Conservation (phyloP, 2,888 invertebrate genomes). For the Tanytarsus gracilentus region DNA sequence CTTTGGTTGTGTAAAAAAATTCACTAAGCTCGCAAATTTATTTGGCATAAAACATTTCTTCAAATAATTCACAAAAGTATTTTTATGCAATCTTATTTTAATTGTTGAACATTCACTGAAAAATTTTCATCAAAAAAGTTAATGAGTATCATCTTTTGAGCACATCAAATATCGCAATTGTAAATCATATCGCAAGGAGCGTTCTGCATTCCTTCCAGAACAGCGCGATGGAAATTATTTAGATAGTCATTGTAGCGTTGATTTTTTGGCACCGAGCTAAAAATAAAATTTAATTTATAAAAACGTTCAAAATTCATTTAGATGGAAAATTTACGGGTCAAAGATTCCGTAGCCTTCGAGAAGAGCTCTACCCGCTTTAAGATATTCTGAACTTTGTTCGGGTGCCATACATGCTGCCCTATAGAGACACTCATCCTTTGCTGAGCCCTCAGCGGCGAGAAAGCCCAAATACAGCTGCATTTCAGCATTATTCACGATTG, state of each 20-base stretch:
- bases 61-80: too few species aligned
- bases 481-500: constrained; percentile 57
- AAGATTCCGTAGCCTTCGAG: constrained; percentile 61
- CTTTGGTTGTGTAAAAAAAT: too few species aligned
- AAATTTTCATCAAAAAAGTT: background rate
- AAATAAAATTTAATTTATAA: constrained; percentile 32
- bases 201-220: constrained; percentile 54
- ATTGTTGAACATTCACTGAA: background rate
- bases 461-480: constrained; percentile 44
- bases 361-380: constrained; percentile 66
- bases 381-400: constrained; percentile 60
- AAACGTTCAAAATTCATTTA: constrained; percentile 14
- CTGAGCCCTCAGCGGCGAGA: constrained; percentile 65
- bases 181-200: constrained; percentile 50
- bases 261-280: constrained; percentile 47
- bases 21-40: too few species aligned
- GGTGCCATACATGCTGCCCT: constrained; percentile 68
- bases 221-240: constrained; percentile 55
- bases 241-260: constrained; percentile 56
- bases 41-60: too few species aligned
- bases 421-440: constrained; percentile 63
- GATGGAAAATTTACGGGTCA: constrained; percentile 46
- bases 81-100: too few species aligned
- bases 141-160: background rate
- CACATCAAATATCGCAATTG: constrained; percentile 39